Evolutionary conservation across 2,113 vertebrate species (phyloP).

Genomic region (Barnardius zonarius): DNA sequence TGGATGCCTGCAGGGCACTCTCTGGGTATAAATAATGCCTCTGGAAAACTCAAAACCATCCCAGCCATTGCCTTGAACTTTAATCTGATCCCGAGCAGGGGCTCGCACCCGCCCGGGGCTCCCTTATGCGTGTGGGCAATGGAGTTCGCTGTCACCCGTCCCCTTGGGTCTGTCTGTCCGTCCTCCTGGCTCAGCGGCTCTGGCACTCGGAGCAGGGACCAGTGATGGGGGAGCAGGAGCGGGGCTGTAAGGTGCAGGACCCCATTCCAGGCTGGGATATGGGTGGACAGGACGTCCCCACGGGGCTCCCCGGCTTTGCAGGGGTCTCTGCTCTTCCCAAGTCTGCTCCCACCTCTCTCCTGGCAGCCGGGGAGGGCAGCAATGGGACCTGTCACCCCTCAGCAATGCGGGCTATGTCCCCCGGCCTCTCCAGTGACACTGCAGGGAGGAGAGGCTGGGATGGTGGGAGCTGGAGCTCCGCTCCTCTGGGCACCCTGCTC

Average conservation of each 20-base stretch:
- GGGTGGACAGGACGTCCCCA: neutral
- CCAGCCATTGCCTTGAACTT: neutral
- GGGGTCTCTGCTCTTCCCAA: neutral
- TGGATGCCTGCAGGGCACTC: neutral
- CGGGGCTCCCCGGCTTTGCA: neutral
- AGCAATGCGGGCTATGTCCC: constrained; percentile 20
- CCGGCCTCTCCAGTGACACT: neutral
- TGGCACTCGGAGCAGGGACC: neutral
- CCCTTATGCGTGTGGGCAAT: accelerated
- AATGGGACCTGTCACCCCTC: neutral
- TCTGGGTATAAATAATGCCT: neutral
- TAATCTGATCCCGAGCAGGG: constrained; percentile 21
- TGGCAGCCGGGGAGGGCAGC: constrained; percentile 24
- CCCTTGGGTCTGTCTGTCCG: accelerated
- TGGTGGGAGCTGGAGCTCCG: neutral
- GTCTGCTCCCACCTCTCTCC: neutral
- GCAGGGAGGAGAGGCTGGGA: accelerated
- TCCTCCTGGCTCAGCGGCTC: accelerated
- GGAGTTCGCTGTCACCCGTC: accelerated
- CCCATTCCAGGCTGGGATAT: neutral
- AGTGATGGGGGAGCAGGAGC: accelerated
- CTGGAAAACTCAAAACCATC: neutral
- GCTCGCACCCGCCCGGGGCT: accelerated
- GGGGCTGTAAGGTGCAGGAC: neutral
- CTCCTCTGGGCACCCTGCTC: neutral